These are phyloP conservation scores for Cichlasoma orientale DNA, from an alignment of 2,797 vertebrate species.

Conservation along the genomic window DNA sequence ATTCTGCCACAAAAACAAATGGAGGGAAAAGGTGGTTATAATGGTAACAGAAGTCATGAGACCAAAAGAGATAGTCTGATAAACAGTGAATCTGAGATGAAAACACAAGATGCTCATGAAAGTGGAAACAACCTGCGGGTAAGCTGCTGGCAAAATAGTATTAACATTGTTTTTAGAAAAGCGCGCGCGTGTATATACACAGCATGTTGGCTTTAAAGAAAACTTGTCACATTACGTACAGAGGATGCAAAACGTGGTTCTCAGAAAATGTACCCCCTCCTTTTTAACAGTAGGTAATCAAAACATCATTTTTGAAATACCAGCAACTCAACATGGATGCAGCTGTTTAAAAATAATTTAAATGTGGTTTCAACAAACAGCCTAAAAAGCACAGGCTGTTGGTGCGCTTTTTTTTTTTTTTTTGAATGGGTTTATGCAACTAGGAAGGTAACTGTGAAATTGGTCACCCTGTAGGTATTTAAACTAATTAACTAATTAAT, in stretches of 20 bases:
- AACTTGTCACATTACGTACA: neutral
- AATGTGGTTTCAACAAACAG: neutral
- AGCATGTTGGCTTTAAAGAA: neutral
- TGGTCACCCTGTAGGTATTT: neutral
- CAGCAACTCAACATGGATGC: neutral
- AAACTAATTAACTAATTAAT: neutral
- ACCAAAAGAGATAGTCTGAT: neutral
- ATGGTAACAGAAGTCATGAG: neutral
- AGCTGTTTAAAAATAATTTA: neutral
- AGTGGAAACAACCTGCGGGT: neutral
- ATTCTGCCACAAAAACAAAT: neutral
- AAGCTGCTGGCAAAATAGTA: neutral
- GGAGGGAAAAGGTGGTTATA: neutral
- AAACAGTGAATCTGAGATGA: neutral
- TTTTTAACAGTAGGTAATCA: neutral
- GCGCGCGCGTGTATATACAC: neutral
- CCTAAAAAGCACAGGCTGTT: neutral
- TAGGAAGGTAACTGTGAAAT: neutral
- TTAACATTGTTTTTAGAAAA: neutral
- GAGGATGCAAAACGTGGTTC: neutral
- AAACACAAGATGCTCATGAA: neutral
- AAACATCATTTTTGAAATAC: neutral
- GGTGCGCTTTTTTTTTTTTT: no score
- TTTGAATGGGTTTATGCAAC: rapidly evolving
- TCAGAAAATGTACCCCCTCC: neutral